Evolutionary conservation across 2,888 invertebrate genomes (phyloP).

Genomic region (Sinodicranocentrus sp.): DNA sequence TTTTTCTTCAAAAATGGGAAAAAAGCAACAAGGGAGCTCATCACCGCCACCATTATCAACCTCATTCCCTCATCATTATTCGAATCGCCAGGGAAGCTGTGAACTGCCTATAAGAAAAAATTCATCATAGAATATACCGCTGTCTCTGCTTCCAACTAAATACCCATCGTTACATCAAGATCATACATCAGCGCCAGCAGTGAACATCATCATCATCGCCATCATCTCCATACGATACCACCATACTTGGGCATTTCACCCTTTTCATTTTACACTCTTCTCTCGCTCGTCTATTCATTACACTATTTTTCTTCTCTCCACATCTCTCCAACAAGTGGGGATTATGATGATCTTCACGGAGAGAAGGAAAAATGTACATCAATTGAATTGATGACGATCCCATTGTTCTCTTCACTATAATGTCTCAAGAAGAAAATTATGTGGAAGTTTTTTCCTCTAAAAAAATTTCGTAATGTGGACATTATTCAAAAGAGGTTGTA

Average conservation of each 20-base stretch:
- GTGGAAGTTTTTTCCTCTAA: not conserved
- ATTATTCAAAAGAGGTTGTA: not conserved
- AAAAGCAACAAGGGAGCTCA: slow-evolving; percentile 63
- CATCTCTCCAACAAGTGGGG: not conserved
- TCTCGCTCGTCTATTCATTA: slow-evolving; percentile 40
- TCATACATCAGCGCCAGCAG: slow-evolving; percentile 45
- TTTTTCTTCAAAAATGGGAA: slow-evolving; percentile 34
- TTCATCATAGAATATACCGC: too few relatives aligned
- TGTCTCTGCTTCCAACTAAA: not conserved
- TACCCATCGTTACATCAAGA: slow-evolving; percentile 31
- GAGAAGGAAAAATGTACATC: not conserved
- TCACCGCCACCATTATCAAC: slow-evolving; percentile 68
- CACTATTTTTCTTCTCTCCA: too few relatives aligned
- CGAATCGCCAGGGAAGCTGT: slow-evolving; percentile 62
- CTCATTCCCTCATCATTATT: slow-evolving; percentile 60
- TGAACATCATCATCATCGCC: slow-evolving; percentile 29
- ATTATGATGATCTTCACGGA: not conserved
- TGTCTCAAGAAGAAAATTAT: not conserved
- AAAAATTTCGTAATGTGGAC: not conserved
- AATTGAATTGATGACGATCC: slow-evolving; percentile 17
- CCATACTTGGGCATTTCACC: slow-evolving; percentile 58
- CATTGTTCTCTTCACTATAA: slow-evolving; percentile 12
- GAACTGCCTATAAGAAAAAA: too few relatives aligned
- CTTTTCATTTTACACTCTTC: slow-evolving; percentile 26
- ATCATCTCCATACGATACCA: slow-evolving; percentile 30